Conservation (phyloP, 2,113 vertebrate genomes). For the Mesoclemmys tuberculata region DNA sequence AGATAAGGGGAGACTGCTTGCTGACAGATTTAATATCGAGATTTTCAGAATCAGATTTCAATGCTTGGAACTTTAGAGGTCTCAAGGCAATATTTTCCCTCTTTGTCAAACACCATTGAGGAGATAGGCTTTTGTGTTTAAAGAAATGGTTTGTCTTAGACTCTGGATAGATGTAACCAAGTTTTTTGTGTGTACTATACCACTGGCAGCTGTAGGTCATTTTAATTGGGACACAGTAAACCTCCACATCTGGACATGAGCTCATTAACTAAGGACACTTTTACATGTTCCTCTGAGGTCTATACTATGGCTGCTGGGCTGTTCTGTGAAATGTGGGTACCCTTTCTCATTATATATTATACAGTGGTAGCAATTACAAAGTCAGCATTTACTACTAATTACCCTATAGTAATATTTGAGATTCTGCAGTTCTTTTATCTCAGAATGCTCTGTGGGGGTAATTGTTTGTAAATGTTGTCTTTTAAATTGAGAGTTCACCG, state of each 20-base stretch:
- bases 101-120: background rate
- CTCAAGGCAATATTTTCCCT: background rate
- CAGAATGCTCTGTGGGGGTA: background rate
- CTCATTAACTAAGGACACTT: background rate
- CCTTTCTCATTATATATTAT: background rate
- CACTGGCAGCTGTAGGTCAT: background rate
- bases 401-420: background rate
- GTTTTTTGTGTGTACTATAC: background rate
- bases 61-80: background rate
- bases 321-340: background rate
- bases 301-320: background rate
- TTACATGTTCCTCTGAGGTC: background rate
- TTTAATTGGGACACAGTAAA: background rate
- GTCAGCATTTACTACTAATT: background rate
- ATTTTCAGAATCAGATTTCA: background rate
- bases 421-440: background rate
- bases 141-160: background rate
- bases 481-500: background rate
- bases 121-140: background rate
- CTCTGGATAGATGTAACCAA: background rate
- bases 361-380: background rate
- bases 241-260: background rate
- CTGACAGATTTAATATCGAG: accelerated
- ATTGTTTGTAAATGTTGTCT: background rate
- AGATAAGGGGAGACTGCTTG: background rate